Evolutionary conservation across 2,888 invertebrate genomes (phyloP).

Genomic region (Leptinotarsa peninsularis): DNA sequence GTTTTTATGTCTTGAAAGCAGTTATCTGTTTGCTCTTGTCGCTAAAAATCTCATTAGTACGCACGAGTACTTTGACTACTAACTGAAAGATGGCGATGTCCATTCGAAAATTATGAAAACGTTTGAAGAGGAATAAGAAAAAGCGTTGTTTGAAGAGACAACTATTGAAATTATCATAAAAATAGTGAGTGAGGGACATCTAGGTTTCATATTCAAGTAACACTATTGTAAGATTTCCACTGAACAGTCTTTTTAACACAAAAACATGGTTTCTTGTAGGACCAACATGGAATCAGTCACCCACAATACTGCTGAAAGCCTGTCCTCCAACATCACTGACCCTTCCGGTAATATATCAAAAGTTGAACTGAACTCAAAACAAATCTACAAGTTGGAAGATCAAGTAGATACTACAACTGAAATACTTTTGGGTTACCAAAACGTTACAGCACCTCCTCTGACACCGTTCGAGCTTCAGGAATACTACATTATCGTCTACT

Average conservation of each 20-base stretch:
- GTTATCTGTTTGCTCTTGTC: no score
- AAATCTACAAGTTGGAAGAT: neutral
- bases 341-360: neutral
- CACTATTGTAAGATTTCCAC: neutral
- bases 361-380: neutral
- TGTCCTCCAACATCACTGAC: neutral
- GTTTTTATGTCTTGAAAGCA: no score
- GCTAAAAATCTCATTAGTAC: no score
- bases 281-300: constrained; percentile 64
- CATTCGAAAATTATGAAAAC: no score
- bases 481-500: constrained; percentile 71
- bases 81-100: no score
- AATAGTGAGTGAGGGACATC: no score
- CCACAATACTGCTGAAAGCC: neutral
- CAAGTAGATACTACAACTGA: neutral
- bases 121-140: no score
- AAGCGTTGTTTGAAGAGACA: no score
- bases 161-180: no score
- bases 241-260: neutral
- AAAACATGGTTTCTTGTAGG: constrained; percentile 56
- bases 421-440: neutral
- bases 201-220: no score
- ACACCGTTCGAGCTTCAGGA: constrained; percentile 14
- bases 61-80: no score
- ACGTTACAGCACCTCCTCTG: constrained; percentile 53